Base-by-base conservation (phyloP, 2,888 invertebrate genomes). In the Petrophora chlorosata region DNA sequence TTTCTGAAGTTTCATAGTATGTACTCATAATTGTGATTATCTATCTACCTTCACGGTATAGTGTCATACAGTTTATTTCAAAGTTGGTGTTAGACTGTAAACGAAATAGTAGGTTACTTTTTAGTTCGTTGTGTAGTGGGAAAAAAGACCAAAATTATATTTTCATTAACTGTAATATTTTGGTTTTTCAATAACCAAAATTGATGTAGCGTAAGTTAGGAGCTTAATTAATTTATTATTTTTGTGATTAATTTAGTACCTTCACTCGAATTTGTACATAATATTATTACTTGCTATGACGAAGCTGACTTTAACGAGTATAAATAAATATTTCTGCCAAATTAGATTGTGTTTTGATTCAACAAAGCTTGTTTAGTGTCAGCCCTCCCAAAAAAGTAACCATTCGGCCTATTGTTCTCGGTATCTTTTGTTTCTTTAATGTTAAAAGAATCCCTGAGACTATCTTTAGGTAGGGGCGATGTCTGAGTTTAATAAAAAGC, bases 301-400 rank as follows among this genome's bases (percentile, higher is more conserved):
- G 77, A 80, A 77, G 87, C 87, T 89, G 85, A 82, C 74, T 83
- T 87, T 83, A 84, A 84, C 82, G 79, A 85, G 83, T 89, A 88
- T 84, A 80, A 89, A 87, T 88, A 88, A 89, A 89, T 86, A 88
- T 87, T 87, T 90, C 89, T 89, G 90, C 90, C 90, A 90, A 90
- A 90, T 89, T 82, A 84, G 59, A 57, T 58, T 54, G 65, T 72
- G 64, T 72, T 78, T 84, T 78, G 61, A 75, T 82, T 77, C 69
- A 14, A 51, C 9, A 19, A 40, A 42, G 46, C 30, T 50, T 54
- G 29, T 46, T 53, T 26, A 38, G 17, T 43, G 29, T 36, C 44
- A 48, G 44, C 44, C 26, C 35, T 43, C 38, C 33, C 25, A 28
- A 48, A 60, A 63, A 65, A 65, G 61, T 63, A 53, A 49, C 46